Evolutionary conservation across 1,140 invertebrate genomes (phyloP), one percentile per base, ranked within the genome.

Genomic region (Sycobia sp.): DNA sequence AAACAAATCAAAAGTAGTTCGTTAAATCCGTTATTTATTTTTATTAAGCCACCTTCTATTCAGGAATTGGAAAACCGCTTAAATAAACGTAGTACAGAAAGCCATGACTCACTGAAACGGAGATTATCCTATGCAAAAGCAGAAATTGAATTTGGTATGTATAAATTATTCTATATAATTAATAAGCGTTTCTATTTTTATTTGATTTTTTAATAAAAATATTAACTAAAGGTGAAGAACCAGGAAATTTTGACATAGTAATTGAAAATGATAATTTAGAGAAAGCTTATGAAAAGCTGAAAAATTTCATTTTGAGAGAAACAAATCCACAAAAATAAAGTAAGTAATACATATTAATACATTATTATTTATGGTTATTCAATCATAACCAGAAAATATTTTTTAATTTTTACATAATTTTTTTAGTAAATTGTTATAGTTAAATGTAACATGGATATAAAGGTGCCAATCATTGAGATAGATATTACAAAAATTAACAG

Each of bases 211-310:
- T 29, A 32, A 23, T 63, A n/a, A 44, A 27, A 32, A 46, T 62
- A 34, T 22, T 54, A 0, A 27, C 70, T 69, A 16, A 73, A 90
- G 90, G 90, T 62, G 83, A 90, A 71, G 81, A 84, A 44, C 86
- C 88, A 5, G 92, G 90, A 10, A 92, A 96, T 69, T 98, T 98
- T 83, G 91, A 99, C 76, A 82, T 91, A 44, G 83, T 96, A 3
- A 90, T 99, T 54, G 84, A 93, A n/a, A 99, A 99, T 80, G 92
- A 97, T 73, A 86, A 92, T 67, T 77, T 98, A 23, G 91, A 96
- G n/a, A 86, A 87, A 67, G 93, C 96, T 11, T 99, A 98, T 79
- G 72, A 83, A 55, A 84, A 91, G 64, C 85, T 99, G 10, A 88
- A 87, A 49, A 83, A 89, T 27, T 93, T 91, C 79, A 83, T 93